A percentile compares a stretch with the other conserved stretches of the same genome.
Conservation (phyloP, 2,113 vertebrate genomes). For the Tinamus guttatus region DNA sequence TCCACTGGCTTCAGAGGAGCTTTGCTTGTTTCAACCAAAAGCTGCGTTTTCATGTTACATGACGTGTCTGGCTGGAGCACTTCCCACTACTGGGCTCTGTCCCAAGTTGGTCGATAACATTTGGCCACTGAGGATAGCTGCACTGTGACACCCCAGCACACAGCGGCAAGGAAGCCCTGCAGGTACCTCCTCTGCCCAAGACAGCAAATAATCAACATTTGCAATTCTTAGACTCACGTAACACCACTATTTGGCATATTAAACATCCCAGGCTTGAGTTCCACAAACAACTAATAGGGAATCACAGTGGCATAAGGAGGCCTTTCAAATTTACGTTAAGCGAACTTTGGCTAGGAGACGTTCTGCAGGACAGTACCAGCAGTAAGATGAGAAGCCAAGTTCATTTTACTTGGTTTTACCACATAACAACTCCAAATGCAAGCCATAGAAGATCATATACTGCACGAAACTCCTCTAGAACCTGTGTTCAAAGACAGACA, state of each 20-base stretch:
- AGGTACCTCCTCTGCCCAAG: neutral
- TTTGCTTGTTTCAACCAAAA: neutral
- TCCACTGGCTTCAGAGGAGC: neutral
- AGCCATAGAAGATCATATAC: neutral
- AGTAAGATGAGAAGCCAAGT: neutral
- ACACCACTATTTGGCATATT: neutral
- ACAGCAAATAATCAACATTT: neutral
- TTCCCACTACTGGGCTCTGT: neutral
- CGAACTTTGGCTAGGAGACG: neutral
- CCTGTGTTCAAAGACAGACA: neutral
- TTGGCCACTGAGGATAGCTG: neutral
- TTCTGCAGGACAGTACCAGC: neutral
- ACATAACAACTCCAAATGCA: neutral
- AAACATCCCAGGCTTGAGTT: neutral
- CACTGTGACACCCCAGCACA: accelerated
- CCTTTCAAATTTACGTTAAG: neutral
- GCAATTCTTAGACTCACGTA: neutral
- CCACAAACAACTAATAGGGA: neutral
- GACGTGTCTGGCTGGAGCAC: neutral
- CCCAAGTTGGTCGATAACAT: neutral
- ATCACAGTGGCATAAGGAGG: neutral
- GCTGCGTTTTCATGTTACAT: neutral
- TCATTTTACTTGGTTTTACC: neutral
- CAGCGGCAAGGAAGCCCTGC: neutral
- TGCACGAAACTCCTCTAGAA: neutral